A percentile compares a stretch with the other conserved stretches of the same genome.
These are phyloP conservation scores for Sclerodermus sp. DNA, from an alignment of 2,888 invertebrate species.

Conservation along the genomic window DNA sequence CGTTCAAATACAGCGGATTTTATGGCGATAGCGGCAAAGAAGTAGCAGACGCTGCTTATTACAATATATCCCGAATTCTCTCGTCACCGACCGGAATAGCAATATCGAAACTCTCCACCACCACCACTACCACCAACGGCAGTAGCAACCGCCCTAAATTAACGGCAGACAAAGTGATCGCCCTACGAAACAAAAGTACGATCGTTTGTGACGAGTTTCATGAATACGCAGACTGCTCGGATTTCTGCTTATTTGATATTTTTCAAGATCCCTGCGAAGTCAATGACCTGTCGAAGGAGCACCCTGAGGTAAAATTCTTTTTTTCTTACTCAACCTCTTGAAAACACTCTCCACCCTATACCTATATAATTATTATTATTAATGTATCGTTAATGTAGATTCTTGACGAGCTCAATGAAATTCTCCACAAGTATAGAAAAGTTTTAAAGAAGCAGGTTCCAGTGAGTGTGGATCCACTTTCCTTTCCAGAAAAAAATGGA, in stretches of 20 bases:
- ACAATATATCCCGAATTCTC: constrained; percentile 35
- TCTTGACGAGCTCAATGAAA: constrained; percentile 21
- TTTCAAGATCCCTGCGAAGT: constrained; percentile 46
- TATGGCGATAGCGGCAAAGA: constrained; percentile 40
- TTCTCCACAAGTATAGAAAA: constrained; percentile 29
- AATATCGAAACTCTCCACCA: no score
- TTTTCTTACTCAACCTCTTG: constrained; percentile 1
- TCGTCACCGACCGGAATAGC: constrained; percentile 32
- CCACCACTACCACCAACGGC: no score
- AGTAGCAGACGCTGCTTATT: no score
- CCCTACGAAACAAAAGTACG: constrained; percentile 24
- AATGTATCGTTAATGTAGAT: constrained; percentile 25
- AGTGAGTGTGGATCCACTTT: constrained; percentile 24
- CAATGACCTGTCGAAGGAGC: constrained; percentile 35
- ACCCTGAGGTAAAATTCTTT: constrained; percentile 43
- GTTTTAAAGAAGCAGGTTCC: constrained; percentile 22
- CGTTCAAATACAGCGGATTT: constrained; percentile 23
- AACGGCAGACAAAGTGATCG: constrained; percentile 11
- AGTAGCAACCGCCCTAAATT: constrained; percentile 6
- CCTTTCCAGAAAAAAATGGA: constrained; percentile 34
- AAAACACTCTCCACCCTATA: no score
- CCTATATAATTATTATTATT: not conserved
- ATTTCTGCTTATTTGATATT: constrained; percentile 43
- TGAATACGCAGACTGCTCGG: constrained; percentile 27
- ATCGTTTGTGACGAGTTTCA: constrained; percentile 28